Conservation (phyloP, 2,888 invertebrate genomes). For the Scelioninae gen. 2 region DNA sequence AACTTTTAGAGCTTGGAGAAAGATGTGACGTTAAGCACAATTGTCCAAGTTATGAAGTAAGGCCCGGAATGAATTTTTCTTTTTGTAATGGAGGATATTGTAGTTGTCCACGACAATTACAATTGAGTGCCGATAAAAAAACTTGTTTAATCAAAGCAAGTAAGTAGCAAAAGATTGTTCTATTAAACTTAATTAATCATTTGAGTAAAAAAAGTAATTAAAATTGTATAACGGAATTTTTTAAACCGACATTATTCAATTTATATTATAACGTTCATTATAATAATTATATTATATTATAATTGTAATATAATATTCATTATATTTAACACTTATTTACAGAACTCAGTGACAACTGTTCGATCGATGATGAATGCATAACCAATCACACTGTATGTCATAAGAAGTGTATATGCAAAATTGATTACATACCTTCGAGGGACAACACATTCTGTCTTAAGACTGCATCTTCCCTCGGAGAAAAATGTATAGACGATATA, state of each 20-base stretch:
- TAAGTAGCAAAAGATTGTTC: constrained; percentile 58
- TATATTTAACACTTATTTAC: background rate
- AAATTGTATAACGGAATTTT: no score
- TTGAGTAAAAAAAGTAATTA: no score
- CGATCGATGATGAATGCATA: constrained; percentile 71
- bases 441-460: constrained; percentile 69
- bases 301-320: background rate
- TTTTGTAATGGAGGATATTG: constrained; percentile 72
- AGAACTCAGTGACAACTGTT: constrained; percentile 70
- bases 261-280: no score
- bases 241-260: no score
- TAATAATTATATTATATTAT: constrained; percentile 5
- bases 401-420: constrained; percentile 70
- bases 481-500: constrained; percentile 68
- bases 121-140: constrained; percentile 68
- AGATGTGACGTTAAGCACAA: constrained; percentile 71
- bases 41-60: constrained; percentile 69
- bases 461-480: constrained; percentile 69
- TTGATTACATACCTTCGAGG: constrained; percentile 68
- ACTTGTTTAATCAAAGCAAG: constrained; percentile 69
- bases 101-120: constrained; percentile 70
- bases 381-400: constrained; percentile 69
- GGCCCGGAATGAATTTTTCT: constrained; percentile 54
- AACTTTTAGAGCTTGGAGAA: constrained; percentile 69
- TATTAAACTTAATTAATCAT: no score